Base-by-base conservation (phyloP, 1,140 invertebrate genomes). In the Drosophila bocki region DNA sequence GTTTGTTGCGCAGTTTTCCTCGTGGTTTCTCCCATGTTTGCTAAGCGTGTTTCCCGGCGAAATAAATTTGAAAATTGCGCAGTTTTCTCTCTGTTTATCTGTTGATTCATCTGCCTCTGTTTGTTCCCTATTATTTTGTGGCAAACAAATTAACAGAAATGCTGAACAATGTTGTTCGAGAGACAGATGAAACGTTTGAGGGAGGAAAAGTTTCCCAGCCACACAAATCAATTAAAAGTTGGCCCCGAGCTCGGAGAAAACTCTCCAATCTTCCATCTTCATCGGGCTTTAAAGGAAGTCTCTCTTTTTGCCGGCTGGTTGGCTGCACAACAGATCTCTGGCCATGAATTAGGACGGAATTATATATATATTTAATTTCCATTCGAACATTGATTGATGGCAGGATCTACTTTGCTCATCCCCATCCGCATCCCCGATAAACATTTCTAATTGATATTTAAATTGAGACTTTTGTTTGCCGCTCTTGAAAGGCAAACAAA, bases 211-310 rank as follows among this genome's bases (percentile, higher is more conserved):
- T 72, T 78, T 72, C 33, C 45, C 75, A 44, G 45, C 76, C 75
- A 72, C 60, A 65, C 68, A 80, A 79, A 79, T 79, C 77, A 79
- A 79, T 79, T 79, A 79, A 79, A 79, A 79, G 75, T 79, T 79
- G 50, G 47, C 60, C 70, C 57, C 48, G 39, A 47, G 37, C 60
- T 70, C 32, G 44, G 29, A 50, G 45, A 26, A 54, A 54, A 44
- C 60, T 72, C 75, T 48, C 64, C 56, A 67, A 68, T 68, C 74
- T 60, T 64, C 37, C 67, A 15, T 26, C 62, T 51, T 69, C 45
- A 67, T 17, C 50, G 45, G 58, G 12, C 22, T 42, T 77, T 60
- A 77, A 77, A 54, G 22, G 42, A 33, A 48, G 58, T 50, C 50
- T 59, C n/a, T 19, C 32, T 32, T 11, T 13, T 11, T 13, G 50